Conservation (phyloP, 1,140 invertebrate genomes). For the Bombus consobrinus region DNA sequence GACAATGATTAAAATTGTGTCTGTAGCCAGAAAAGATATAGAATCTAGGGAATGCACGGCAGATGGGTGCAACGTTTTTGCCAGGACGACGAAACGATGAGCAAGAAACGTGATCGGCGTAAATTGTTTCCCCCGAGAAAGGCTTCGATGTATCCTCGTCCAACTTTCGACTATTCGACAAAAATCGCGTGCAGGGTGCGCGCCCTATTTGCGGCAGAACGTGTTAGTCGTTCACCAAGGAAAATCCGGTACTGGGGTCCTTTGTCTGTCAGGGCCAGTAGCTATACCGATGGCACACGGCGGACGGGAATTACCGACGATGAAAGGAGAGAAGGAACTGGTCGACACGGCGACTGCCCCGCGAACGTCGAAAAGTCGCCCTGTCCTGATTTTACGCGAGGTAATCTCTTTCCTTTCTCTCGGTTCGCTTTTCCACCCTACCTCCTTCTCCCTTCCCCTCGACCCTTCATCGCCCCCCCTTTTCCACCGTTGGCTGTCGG, state of each 20-base stretch:
- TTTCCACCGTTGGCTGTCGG: neutral
- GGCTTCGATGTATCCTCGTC: neutral
- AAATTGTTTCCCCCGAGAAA: constrained; percentile 18
- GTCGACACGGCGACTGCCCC: constrained; percentile 51
- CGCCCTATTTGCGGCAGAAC: constrained; percentile 36
- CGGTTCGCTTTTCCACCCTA: neutral
- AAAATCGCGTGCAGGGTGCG: constrained; percentile 17
- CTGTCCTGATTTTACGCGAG: constrained; percentile 57
- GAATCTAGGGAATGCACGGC: neutral
- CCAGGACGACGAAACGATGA: neutral
- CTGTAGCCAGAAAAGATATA: neutral
- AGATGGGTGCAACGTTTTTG: neutral
- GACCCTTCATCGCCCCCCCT: neutral
- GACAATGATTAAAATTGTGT: neutral
- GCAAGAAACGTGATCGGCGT: constrained; percentile 5
- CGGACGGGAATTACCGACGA: constrained; percentile 48
- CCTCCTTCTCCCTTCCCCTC: neutral
- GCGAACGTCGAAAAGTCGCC: constrained; percentile 62
- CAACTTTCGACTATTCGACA: neutral
- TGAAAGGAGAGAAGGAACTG: constrained; percentile 62
- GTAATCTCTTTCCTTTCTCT: constrained; percentile 59
- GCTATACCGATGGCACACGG: constrained; percentile 38
- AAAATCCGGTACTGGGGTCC: constrained; percentile 41
- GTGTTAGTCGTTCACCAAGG: constrained; percentile 30
- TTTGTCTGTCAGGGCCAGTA: constrained; percentile 49